These are phyloP conservation scores for Poecilia picta DNA, from an alignment of 2,797 vertebrate genomes.

Conservation along the genomic window DNA sequence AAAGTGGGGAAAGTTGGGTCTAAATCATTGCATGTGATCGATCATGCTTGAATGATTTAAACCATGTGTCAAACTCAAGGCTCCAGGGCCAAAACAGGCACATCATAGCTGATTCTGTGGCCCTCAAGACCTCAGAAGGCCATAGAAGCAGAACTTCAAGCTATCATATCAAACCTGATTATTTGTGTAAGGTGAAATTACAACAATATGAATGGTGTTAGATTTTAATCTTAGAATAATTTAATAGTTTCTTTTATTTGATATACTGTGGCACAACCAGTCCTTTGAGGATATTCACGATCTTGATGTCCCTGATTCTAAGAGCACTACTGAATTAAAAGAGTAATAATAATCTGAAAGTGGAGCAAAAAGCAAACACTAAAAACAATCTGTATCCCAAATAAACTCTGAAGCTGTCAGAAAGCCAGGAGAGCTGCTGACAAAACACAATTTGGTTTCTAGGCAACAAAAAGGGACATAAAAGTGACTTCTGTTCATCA, in stretches of 20 bases:
- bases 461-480: background rate
- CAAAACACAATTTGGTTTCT: background rate
- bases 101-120: too few species aligned
- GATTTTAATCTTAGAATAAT: background rate
- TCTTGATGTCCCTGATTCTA: background rate
- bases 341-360: background rate
- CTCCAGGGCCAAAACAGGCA: too few species aligned
- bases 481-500: background rate
- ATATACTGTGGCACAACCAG: background rate
- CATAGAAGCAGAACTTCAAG: too few species aligned
- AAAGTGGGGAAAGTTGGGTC: background rate
- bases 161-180: too few species aligned
- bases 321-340: background rate
- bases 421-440: background rate
- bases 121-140: too few species aligned
- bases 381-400: background rate
- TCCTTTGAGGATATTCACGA: too few species aligned
- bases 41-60: background rate
- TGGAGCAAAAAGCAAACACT: background rate
- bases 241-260: background rate
- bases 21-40: background rate
- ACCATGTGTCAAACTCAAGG: too few species aligned
- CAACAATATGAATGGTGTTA: background rate
- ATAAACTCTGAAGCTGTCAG: background rate
- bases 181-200: too few species aligned